Percentiles rank a stretch among this genome's conserved stretches.
phyloP scores from a whole-genome alignment of 2,797 vertebrate genomes.

The Chrosomus eos region DNA sequence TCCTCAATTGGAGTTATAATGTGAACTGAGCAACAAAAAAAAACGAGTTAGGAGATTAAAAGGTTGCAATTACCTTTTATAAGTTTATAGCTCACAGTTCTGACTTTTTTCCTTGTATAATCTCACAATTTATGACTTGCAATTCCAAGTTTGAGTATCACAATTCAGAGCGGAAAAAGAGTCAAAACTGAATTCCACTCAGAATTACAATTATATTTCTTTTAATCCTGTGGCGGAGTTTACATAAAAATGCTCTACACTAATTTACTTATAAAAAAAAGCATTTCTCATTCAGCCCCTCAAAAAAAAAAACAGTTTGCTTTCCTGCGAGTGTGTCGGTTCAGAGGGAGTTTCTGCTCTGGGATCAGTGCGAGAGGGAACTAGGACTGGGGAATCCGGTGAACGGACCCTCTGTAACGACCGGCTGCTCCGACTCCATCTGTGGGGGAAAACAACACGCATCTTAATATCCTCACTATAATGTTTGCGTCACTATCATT shows the following conservation, averaged over 20 bases:
- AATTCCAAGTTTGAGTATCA: not conserved
- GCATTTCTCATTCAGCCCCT: not conserved
- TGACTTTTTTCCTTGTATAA: not conserved
- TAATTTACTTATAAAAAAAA: not conserved
- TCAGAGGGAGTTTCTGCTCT: not conserved
- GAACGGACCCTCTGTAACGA: constrained; percentile 74
- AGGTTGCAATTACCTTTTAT: not conserved
- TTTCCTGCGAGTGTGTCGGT: not conserved
- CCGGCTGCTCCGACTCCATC: constrained; percentile 73
- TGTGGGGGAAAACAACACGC: constrained; percentile 49
- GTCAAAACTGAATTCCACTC: no score
- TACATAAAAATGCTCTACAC: not conserved
- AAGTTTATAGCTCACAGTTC: not conserved
- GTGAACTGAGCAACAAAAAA: not conserved
- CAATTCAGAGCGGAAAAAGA: not conserved
- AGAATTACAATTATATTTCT: no score
- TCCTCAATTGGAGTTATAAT: no score
- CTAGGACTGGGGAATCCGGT: constrained; percentile 79
- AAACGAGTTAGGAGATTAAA: not conserved
- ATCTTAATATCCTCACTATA: not conserved
- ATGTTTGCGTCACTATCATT: not conserved
- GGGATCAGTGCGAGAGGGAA: constrained; percentile 75
- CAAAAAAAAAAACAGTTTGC: no score
- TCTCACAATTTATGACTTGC: not conserved
- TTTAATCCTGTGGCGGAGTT: not conserved